phyloP scores from a whole-genome alignment of 2,113 vertebrate species.

The Ictalurus punctatus region DNA sequence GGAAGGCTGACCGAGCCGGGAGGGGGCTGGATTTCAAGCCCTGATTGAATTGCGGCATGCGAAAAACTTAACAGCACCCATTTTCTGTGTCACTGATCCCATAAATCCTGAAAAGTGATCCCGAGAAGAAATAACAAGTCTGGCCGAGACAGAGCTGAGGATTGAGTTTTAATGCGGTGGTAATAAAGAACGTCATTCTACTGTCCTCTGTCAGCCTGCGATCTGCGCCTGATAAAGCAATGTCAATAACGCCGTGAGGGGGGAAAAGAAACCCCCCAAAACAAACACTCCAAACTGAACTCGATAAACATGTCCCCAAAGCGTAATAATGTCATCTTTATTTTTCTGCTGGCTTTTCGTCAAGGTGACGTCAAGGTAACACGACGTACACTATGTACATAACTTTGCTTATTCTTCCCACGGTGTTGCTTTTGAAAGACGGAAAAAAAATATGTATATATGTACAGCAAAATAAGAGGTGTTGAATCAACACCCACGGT shows the following conservation, averaged over 20 bases:
- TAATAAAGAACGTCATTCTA: constrained; percentile 51
- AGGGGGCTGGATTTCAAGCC: constrained; percentile 47
- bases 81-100: constrained; percentile 61
- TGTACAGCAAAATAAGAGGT: background rate
- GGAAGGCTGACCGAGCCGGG: constrained; percentile 27
- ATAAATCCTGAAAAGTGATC: constrained; percentile 57
- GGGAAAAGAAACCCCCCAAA: background rate
- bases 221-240: constrained; percentile 41
- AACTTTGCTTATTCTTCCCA: background rate
- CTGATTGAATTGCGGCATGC: constrained; percentile 58
- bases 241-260: constrained; percentile 35
- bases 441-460: background rate
- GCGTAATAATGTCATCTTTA: constrained; percentile 3
- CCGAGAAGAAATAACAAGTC: constrained; percentile 45
- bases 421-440: background rate
- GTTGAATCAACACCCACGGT: background rate
- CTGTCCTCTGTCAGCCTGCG: constrained; percentile 36
- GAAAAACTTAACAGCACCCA: constrained; percentile 55
- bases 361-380: constrained; percentile 14
- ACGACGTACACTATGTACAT: background rate
- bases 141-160: constrained; percentile 28
- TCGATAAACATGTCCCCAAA: constrained; percentile 31
- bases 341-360: constrained; percentile 9
- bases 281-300: background rate
- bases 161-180: constrained; percentile 55